Base-by-base conservation (phyloP, 2,888 invertebrate species). In the Drosophila conformis region DNA sequence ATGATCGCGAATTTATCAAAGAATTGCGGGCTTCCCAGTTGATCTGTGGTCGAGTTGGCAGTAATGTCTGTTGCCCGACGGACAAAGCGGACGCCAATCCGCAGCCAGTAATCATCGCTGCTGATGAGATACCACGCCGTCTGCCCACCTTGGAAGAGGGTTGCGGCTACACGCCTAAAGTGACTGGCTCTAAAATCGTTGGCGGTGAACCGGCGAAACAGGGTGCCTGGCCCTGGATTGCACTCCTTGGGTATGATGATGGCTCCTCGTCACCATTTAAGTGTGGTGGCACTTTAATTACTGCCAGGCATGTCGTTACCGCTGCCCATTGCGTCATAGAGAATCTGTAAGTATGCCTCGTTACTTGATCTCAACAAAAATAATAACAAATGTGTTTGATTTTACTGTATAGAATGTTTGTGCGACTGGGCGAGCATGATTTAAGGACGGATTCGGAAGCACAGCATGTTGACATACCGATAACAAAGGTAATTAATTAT, bases 381-480 rank as follows among this genome's bases (percentile, higher is more conserved):
- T 10, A 76, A 31, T 53, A 18, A 2, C 27, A 27, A 27, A 15
- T 15, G 2, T 0, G 4, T 18, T 49, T 49, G 2, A 27, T 21
- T 69, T 1, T 25, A 15, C 13, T 8, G 2, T 21, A 0, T 21
- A 92, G 92, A 27, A 59, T 66, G 6, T 91, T 89, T 75, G 96
- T 96, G 0, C 95, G 97, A 1, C 91, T 98, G 0, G 98, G 98
- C 0, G 97, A 97, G 84, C 94, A 97, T 86, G 96, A 97, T 92
- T 90, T 97, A 33, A 94, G 94, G 5, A 93, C 94, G 0, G 95
- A 95, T 2, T 93, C 94, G 18, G 95, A 95, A 40, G 93, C 94
- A 0, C 94, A 94, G 0, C 92, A 91, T 62, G 90, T 95, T 10
- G 95, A 97, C 86, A 92, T 96, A 11, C 93, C 93, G 0, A 94